Base-by-base conservation (phyloP, 2,113 vertebrate genomes). In the Lepisosteus osseus region DNA sequence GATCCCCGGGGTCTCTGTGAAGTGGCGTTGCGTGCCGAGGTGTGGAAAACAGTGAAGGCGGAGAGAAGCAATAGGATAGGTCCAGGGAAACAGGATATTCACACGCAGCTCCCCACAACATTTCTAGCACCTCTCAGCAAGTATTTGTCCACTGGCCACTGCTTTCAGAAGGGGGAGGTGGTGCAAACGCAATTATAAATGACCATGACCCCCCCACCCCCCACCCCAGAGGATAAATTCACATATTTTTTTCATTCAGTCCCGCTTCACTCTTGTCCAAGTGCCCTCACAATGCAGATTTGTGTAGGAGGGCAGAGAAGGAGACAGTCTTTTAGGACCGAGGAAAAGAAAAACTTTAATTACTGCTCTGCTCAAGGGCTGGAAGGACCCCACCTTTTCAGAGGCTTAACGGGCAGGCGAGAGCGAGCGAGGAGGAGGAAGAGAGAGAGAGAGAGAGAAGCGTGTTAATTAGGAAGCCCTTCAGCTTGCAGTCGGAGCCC, bases 401-500 rank as follows among this genome's bases (percentile, higher is more conserved):
- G 6, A 3, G 76, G 74, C 77, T 86, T 79, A 87, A 83, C 86
- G 80, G 73, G 15, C 41, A 67, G 72, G 4, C 76, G 84, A 77
- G 70, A 9, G 65, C 63, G 61, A 61, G 13, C 6, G 59, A 29
- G 13, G 42, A 29, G 8, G 62, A 7, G 17, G 7, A 40, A 4
- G 51, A 17, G 77, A 75, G 77, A 55, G 70, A 72, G 79, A 80
- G 76, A 84, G 80, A 70, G 74, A 85, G 86, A 83, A 85, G 82
- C 86, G 89, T 90, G 88, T 90, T 92, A 92, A 92, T 91, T 92
- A 90, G 89, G 85, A 88, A 90, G 90, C 90, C 87, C 90, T 92
- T 89, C 87, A 90, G 89, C 83, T 88, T 79, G 75, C 86, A 87
- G 88, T 81, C 82, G 82, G 71, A 86, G 87, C 88, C 79, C 84